Evolutionary conservation across 2,888 invertebrate genomes (phyloP), one percentile per base, ranked within the genome.

Genomic region (Alentia gelatinosa): DNA sequence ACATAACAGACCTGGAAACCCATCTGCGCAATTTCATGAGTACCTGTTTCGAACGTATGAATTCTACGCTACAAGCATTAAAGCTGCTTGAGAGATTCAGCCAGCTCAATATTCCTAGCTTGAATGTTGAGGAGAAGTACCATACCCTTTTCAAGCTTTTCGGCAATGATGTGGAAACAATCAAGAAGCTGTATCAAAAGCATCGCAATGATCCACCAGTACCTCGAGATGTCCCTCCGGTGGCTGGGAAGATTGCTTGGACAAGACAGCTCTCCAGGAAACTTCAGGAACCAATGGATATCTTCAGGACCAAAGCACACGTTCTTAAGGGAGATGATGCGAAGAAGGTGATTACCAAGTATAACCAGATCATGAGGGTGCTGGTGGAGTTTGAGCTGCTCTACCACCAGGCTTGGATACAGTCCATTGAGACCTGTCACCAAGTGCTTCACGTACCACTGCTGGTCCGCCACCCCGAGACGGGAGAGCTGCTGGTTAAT

Each of bases 301-400:
- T 97, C 95, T 94, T 97, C 92, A 94, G 92, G 90, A 95, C 94
- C 88, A 90, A 19, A 40, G 93, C 94, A 68, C 91, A 92, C 0
- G 93, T 94, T 47, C 92, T 95, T 93, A 93, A 94, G 63, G 93
- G 93, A 15, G 93, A 94, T 19, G 94, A 95, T 63, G 94, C 94
- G 19, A 95, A 94, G 92, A 94, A 93, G 75, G 94, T 95, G 37
- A 94, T 96, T 19, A 92, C 93, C 35, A 94, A 98, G 89, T 98
- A 97, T 95, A 98, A 98, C 94, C 97, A 97, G 0, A 97, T 98
- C 96, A 97, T 97, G 42, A 97, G 97, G 91, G 98, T 98, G 1
- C 97, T 98, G 92, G 97, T 98, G 26, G 98, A 98, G 94, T 98
- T 97, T 94, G 98, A 98, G 96, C 97, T 98, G 94, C 97, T 98